Base-by-base conservation (phyloP, 2,888 invertebrate species). In the Drosophila testacea region DNA sequence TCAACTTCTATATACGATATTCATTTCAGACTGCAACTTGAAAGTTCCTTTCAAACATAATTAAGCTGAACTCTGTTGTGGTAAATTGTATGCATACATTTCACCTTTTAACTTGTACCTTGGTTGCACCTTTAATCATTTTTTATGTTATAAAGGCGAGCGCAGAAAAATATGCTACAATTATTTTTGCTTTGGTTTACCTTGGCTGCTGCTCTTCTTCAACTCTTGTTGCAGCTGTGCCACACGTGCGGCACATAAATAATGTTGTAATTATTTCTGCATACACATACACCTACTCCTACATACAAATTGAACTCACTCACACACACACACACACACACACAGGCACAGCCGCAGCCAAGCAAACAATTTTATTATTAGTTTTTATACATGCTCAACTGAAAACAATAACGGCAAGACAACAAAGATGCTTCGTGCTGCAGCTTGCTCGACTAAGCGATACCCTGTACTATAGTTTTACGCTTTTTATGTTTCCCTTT, bases 281-380 rank as follows among this genome's bases (percentile, higher is more conserved):
- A 75, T 70, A 73, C 71, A 79, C 54, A 69, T 6, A 32, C 32
- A 32, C 32, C 2, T 9, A 32, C 32, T 7, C 32, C 6, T 9
- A 32, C 74, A 74, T 73, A 73, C 69, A 16, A 16, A 16, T 16
- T 16, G 16, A 16, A 16, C 16, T 66, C 70, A 71, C 51, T 38
- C 28, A 30, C 74, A 74, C 76, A 68, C 70, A 71, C 51, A 41
- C 28, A 30, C 74, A 74, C 76, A 72, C 69, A 69, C 70, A 73
- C 51, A 41, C 28, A 42, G 27, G 13, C 42, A 30, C 63, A 61
- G 32, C 56, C 56, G 46, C 34, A 73, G 54, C 57, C 46, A 42
- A 41, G 61, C 73, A 75, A 73, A 89, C 88, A 85, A 88, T 89
- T 88, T 89, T 63, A 80, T 85, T 88, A 85, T 85, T 88, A 85